A percentile compares a stretch with the other conserved stretches of the same genome.
phyloP scores from a whole-genome alignment of 1,140 invertebrate genomes.

The Drosophila punjabiensis region DNA sequence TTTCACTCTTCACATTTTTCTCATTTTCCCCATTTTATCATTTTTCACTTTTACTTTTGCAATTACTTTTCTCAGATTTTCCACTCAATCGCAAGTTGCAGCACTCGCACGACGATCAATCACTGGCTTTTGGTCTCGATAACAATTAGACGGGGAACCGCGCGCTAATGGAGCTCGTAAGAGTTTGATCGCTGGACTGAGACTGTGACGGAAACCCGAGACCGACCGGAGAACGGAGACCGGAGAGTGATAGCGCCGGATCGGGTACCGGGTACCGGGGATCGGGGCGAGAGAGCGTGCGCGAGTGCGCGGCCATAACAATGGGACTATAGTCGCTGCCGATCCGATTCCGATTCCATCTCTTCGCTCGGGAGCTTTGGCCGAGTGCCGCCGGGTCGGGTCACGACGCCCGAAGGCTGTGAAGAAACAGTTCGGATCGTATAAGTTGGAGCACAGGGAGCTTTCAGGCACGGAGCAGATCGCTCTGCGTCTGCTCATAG shows the following conservation, averaged over 20 bases:
- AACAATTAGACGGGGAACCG: conserved; percentile 53
- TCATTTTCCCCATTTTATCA: not conserved
- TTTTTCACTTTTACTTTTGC: conserved; percentile 70
- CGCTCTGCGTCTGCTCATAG: not conserved
- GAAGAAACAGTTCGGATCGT: conserved; percentile 11
- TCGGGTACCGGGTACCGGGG: conserved; percentile 14
- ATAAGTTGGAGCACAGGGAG: conserved; percentile 25
- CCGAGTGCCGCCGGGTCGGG: conserved; percentile 45
- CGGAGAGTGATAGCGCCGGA: conserved; percentile 12
- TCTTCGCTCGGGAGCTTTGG: conserved; percentile 51
- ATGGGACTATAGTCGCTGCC: conserved; percentile 10
- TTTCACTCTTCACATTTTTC: conserved; percentile 31
- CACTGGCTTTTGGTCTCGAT: conserved; percentile 65
- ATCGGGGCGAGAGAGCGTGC: conserved; percentile 22
- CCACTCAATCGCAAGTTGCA: conserved; percentile 54
- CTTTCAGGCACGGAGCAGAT: conserved; percentile 17
- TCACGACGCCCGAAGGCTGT: conserved; percentile 60
- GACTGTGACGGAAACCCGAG: conserved; percentile 29
- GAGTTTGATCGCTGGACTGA: conserved; percentile 42
- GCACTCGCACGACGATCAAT: conserved; percentile 59
- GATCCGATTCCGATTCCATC: conserved; percentile 9
- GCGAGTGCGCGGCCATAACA: conserved; percentile 32
- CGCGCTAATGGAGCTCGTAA: conserved; percentile 50
- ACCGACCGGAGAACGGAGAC: conserved; percentile 22
- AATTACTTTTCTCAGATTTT: conserved; percentile 34